These are phyloP conservation scores for Andrena chrysosceles DNA, from an alignment of 2,888 invertebrate genomes.

Conservation along the genomic window DNA sequence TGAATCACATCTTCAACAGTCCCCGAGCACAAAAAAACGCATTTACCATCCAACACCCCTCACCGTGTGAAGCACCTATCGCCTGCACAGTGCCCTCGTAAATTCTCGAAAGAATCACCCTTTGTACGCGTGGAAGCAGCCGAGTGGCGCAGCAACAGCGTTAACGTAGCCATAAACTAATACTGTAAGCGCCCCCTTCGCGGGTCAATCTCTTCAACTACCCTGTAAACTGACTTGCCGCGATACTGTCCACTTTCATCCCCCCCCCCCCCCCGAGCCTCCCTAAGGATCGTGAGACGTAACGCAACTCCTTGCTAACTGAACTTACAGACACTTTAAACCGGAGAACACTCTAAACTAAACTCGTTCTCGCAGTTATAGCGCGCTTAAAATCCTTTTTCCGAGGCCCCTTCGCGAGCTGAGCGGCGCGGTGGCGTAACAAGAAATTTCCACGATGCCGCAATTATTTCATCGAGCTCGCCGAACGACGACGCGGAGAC, in stretches of 20 bases:
- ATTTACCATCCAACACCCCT: no score
- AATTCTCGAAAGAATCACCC: background rate
- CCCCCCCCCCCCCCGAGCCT: no score
- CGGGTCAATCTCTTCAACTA: slow-evolving; percentile 12
- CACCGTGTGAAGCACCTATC: no score
- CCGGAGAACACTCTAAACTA: background rate
- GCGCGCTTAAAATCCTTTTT: background rate
- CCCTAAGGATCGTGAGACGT: slow-evolving; percentile 53
- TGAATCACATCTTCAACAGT: no score
- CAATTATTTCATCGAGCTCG: slow-evolving; percentile 33
- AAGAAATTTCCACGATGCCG: slow-evolving; percentile 18
- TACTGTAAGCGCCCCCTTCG: no score
- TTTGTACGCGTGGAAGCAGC: slow-evolving; percentile 8
- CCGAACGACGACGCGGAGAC: slow-evolving; percentile 13
- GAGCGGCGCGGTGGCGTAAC: background rate
- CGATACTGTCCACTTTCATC: no score
- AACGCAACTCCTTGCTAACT: background rate
- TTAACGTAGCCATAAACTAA: no score
- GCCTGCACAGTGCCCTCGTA: no score
- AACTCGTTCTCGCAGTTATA: background rate
- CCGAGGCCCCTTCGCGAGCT: background rate
- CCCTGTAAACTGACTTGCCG: no score
- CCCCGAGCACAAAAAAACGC: no score
- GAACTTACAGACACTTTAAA: background rate
- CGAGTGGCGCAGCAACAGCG: no score